Conservation (phyloP, 1,140 invertebrate genomes). For the Phenacoccus solenopsis region DNA sequence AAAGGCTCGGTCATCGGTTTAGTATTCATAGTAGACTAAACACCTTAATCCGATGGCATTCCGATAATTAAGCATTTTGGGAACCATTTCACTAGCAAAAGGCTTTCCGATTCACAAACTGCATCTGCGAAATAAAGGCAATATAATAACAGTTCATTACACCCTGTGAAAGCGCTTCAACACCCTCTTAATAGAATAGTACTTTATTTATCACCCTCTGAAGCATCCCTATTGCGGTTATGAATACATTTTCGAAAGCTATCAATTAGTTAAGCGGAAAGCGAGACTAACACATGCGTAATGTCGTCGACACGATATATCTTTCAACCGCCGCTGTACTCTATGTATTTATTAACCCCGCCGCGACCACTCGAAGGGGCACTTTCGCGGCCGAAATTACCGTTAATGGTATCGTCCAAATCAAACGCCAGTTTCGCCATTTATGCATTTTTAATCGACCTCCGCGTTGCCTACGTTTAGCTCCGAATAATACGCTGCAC, state of each 20-base stretch:
- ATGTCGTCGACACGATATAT: conserved; percentile 17
- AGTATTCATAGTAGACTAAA: neutral
- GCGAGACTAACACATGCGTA: conserved; percentile 15
- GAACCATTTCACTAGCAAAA: conserved; percentile 8
- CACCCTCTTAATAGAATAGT: conserved; percentile 17
- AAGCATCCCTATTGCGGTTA: conserved; percentile 16
- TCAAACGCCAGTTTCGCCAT: neutral
- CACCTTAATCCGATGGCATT: neutral
- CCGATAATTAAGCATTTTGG: neutral
- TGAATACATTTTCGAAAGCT: conserved; percentile 17
- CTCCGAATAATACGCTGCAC: too few species aligned
- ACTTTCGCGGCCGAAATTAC: neutral
- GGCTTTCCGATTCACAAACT: conserved; percentile 14
- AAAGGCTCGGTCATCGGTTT: neutral
- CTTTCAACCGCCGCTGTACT: neutral
- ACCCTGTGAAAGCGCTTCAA: conserved; percentile 16
- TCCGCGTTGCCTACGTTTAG: too few species aligned
- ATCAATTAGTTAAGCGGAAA: conserved; percentile 15
- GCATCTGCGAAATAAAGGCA: conserved; percentile 16
- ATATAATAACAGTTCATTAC: conserved; percentile 18
- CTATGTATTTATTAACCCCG: neutral
- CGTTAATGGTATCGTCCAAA: neutral
- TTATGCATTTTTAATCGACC: neutral
- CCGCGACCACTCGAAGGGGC: neutral
- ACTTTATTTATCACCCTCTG: conserved; percentile 17